Percentiles rank a stretch among this genome's conserved stretches.
Conservation (phyloP, 2,113 vertebrate species). For the Anguilla japonica region DNA sequence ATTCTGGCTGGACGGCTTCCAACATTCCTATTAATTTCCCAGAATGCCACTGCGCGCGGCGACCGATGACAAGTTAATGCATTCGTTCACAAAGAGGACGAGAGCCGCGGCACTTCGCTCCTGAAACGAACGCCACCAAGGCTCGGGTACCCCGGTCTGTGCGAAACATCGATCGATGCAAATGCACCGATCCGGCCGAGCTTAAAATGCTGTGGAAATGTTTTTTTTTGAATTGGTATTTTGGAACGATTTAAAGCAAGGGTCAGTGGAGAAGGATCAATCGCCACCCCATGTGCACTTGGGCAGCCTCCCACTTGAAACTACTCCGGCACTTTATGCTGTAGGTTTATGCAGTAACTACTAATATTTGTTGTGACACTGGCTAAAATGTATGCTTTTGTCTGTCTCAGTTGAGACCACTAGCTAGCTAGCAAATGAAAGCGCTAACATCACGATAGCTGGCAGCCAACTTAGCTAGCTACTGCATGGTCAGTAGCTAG, state of each 20-base stretch:
- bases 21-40: slow-evolving; percentile 6
- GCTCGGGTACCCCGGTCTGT: background rate
- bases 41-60: background rate
- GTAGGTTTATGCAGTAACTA: no score
- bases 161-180: background rate
- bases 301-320: background rate
- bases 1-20: slow-evolving; percentile 1
- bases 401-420: no score
- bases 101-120: background rate
- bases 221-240: background rate
- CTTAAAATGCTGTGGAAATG: slow-evolving; percentile 5
- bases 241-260: background rate
- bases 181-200: background rate
- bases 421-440: no score
- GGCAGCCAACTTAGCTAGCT: no score
- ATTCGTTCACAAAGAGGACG: background rate
- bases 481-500: no score
- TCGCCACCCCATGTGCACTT: background rate
- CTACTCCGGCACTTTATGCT: background rate
- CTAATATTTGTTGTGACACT: no score
- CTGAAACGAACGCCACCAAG: slow-evolving; percentile 8
- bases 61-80: background rate
- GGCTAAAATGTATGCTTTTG: no score
- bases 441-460: no score
- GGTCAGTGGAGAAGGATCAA: background rate